Percentiles rank a stretch among this genome's conserved stretches.
Conservation (phyloP, 2,888 invertebrate species). For the Tachystola acroxantha region DNA sequence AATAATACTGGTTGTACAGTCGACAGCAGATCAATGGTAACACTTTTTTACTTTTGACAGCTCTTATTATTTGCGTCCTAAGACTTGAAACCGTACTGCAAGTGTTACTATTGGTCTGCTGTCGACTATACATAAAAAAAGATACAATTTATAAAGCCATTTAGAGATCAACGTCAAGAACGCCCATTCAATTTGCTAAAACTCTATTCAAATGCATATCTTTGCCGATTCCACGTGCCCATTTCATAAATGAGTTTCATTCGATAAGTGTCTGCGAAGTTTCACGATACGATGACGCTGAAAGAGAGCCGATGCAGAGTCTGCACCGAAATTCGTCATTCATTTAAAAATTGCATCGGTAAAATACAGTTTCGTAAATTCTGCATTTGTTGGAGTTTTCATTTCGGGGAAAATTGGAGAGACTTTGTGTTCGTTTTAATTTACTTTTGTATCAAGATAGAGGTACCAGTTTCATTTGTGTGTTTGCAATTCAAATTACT, state of each 20-base stretch:
- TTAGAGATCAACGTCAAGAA: too few species aligned
- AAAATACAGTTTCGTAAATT: slow-evolving; percentile 5
- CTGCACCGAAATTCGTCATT: slow-evolving; percentile 7
- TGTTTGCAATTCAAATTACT: slow-evolving; percentile 1
- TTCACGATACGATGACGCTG: slow-evolving; percentile 3
- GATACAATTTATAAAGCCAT: too few species aligned
- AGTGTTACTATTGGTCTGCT: too few species aligned
- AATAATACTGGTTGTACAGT: too few species aligned
- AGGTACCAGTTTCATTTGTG: not conserved
- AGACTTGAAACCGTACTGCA: too few species aligned
- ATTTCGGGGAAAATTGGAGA: not conserved
- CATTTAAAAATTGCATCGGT: slow-evolving; percentile 12
- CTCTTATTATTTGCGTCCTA: too few species aligned
- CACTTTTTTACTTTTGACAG: too few species aligned
- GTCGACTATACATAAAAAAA: too few species aligned
- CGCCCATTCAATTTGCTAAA: too few species aligned
- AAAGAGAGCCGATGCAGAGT: slow-evolving; percentile 4
- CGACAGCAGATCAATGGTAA: too few species aligned
- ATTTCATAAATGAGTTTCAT: slow-evolving; percentile 4
- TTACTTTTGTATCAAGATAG: not conserved
- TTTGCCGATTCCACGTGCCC: not conserved
- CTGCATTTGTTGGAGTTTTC: not conserved
- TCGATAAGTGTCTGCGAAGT: slow-evolving; percentile 5
- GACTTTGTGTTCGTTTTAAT: slow-evolving; percentile 1
- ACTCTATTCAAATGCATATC: too few species aligned